Conservation (phyloP, 1,140 invertebrate genomes). For the Acromyrmex heyeri region DNA sequence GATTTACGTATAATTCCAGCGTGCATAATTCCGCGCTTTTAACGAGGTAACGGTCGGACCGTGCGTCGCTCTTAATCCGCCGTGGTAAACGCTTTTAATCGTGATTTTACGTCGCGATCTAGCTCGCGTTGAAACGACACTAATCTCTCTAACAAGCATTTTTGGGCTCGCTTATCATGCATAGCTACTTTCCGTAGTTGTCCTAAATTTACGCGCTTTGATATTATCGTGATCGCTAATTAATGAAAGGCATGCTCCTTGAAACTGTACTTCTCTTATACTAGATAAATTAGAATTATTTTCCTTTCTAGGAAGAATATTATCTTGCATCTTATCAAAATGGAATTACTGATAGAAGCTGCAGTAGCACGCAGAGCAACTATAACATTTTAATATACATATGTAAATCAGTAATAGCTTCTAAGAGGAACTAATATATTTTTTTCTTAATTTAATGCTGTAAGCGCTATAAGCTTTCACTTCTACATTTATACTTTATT, state of each 20-base stretch:
- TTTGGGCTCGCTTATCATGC: conserved; percentile 37
- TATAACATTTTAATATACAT: not conserved
- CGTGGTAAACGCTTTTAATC: conserved; percentile 56
- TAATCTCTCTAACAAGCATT: conserved; percentile 38
- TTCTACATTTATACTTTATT: conserved; percentile 5
- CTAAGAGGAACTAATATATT: not conserved
- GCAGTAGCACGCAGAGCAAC: not conserved
- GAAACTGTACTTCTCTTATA: not conserved
- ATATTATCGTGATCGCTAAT: conserved; percentile 58
- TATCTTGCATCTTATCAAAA: conserved; percentile 23
- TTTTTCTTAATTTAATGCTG: conserved; percentile 1
- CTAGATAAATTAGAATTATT: not conserved
- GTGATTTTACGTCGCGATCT: conserved; percentile 32
- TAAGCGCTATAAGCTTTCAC: conserved; percentile 13
- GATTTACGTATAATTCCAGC: conserved; percentile 46
- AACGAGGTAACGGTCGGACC: conserved; percentile 21
- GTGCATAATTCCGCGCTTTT: conserved; percentile 36
- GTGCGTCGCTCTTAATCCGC: conserved; percentile 53
- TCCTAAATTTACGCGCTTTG: conserved; percentile 41
- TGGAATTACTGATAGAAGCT: not conserved
- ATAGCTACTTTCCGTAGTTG: conserved; percentile 51
- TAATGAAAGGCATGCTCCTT: conserved; percentile 22
- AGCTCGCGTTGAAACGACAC: conserved; percentile 10
- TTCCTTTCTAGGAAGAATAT: not conserved
- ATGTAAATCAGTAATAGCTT: not conserved